These are phyloP conservation scores for Elysia crispata DNA, from an alignment of 2,888 invertebrate species.

Conservation along the genomic window DNA sequence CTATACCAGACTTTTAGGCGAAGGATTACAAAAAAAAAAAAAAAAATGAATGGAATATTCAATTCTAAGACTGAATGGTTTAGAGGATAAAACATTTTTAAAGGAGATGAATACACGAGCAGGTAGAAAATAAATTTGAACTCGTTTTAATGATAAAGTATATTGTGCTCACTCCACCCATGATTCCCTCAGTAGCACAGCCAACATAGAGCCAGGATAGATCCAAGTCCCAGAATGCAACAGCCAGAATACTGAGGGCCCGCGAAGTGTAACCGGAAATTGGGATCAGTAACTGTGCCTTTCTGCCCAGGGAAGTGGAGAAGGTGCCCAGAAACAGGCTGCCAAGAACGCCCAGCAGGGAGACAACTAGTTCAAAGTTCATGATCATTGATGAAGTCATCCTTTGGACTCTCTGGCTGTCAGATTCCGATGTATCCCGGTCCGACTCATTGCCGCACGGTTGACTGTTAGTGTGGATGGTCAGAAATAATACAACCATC, in stretches of 20 bases:
- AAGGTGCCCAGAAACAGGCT: constrained; percentile 52
- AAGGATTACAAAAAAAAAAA: no score
- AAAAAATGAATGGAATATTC: no score
- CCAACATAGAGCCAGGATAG: constrained; percentile 53
- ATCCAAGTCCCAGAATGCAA: constrained; percentile 56
- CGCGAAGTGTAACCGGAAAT: constrained; percentile 48
- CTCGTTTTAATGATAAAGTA: no score
- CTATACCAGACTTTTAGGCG: no score
- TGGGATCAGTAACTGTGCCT: constrained; percentile 52
- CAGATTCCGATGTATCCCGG: no score
- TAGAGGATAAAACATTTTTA: no score
- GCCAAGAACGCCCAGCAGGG: constrained; percentile 40
- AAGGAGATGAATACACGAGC: no score
- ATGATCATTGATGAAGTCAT: constrained; percentile 39
- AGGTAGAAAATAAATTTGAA: no score
- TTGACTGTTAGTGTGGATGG: no score
- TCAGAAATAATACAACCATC: no score
- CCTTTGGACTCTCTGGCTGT: constrained; percentile 37
- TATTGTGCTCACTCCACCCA: constrained; percentile 37
- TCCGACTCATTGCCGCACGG: no score
- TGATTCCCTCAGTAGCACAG: constrained; percentile 57
- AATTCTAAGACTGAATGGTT: no score
- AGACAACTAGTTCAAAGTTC: constrained; percentile 41
- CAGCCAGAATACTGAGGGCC: constrained; percentile 39
- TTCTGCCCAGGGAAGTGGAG: constrained; percentile 55